Evolutionary conservation across 1,140 invertebrate genomes (phyloP), one percentile per base, ranked within the genome.

Genomic region (Orchestia grillus): DNA sequence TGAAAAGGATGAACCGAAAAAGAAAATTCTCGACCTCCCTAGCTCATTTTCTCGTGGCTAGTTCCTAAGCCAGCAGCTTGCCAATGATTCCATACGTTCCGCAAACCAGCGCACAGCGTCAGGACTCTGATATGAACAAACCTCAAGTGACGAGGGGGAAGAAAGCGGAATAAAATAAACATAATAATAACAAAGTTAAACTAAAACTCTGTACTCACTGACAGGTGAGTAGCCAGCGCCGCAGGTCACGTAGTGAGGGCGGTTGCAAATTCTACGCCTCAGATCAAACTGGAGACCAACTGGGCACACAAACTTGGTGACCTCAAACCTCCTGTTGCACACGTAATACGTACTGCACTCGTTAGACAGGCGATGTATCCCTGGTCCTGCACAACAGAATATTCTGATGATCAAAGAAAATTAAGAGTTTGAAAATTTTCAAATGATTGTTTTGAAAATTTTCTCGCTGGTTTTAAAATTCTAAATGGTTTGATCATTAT

Each of bases 301-400:
- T 0, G 97, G 97, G 96, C 98, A 98, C 0, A 96, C 43, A 77
- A 97, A 97, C 47, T 97, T 96, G 11, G 97, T 97, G 62, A 98
- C 97, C 16, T 97, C 57, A 19, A 96, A 98, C 16, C 90, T 87
- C 87, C 98, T 97, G n/a, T 98, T 97, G 96, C 98, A 98, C 53
- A 98, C 97, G 96, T 98, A 98, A 97, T 98, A 98, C 95, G 98
- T 98, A 0, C 98, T 98, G 97, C 98, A 98, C 95, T 98, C 98
- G 0, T 98, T 97, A 0, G 98, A 97, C 96, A 98, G 98, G 8
- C 97, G 98, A 44, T 98, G 96, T 90, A 96, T 97, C 23, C 97
- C 97, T 41, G 96, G 96, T 6, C 97, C 97, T 96, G 96, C 95
- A 87, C 45, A 90, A 42, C 41, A 90, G 11, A 23, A 77, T 3